Evolutionary conservation across 1,140 invertebrate genomes (phyloP), one percentile per base, ranked within the genome.

Genomic region (Linepithema humile): DNA sequence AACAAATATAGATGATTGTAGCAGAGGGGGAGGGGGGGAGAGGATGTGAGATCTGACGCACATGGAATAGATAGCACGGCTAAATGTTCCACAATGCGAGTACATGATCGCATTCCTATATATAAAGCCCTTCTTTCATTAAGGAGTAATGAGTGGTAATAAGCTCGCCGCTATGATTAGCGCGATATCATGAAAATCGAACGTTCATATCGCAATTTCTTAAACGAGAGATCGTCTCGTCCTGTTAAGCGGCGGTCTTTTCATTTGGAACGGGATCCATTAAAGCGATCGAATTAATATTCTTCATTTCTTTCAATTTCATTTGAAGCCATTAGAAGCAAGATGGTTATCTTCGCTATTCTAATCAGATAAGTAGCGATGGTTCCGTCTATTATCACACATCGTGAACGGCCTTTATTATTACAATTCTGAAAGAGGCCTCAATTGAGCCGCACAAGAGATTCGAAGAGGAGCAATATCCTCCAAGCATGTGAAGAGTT

Each of bases 1-100:
- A 23, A 50, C 12, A 77, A 40, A 65, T 77, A 77, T 65, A 64
- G 26, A 35, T 48, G 59, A 29, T 38, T 64, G 45, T 64, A 64
- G 10, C 73, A 5, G 59, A n/a, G n/a, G 10, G 40, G 0, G 23
- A 29, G 40, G 29, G 35, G 40, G 59, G 2, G n/a, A n/a, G n/a
- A n/a, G n/a, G n/a, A n/a, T n/a, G n/a, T 60, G 26, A 17, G 26
- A 15, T 65, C 73, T 23, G 15, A 65, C 40, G 17, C 4, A 72
- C n/a, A 20, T 64, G 32, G 10, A 64, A 35, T 12, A 48, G 3
- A 75, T 23, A 62, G 29, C 2, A 10, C 26, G 35, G 17, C 40
- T n/a, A 64, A 43, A 26, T 43, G 9, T 65, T 35, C 20, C 40
- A n/a, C n/a, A 64, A 38, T 65, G 48, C 15, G 29, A 75, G 12